Base-by-base conservation (phyloP, 2,113 vertebrate genomes). In the Sinocyclocheilus grahami region DNA sequence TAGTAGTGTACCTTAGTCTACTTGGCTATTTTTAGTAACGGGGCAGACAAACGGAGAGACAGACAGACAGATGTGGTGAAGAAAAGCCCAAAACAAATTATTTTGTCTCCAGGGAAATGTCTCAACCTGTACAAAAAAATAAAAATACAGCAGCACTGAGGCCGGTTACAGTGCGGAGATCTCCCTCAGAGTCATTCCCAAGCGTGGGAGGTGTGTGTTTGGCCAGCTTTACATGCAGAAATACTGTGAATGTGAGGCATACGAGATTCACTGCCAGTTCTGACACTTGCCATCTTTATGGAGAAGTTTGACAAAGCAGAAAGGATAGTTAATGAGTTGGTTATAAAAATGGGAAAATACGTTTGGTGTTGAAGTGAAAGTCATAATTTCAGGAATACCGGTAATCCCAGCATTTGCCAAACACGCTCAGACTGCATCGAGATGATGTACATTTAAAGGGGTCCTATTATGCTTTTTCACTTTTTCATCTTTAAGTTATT, bases 61-160 rank as follows among this genome's bases (percentile, higher is more conserved):
- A 37, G 1, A 18, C 53, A 79, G 63, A 48, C 62, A 89, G 76
- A 37, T 83, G 71, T 60, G 65, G 62, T 75, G 22, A 10, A 58
- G 90, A 84, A 83, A 65, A 39, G 67, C 65, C 84, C 46, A 67
- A 71, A 89, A 92, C 82, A 90, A 90, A 90, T 89, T 16, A 86
- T 88, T 88, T 88, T 83, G 78, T 89, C 90, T 90, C 88, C 39
- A 51, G 60, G 91, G 33, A 1, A 9, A 39, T 84, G 89, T 91
- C 90, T 89, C 78, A 88, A 90, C 88, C 87, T 87, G 87, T 63
- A 5, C 85, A 37, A 18, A 89, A 88, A 91, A 89, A 39, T 27
- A 27, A 27, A 30, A 30, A 30, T 30, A 30, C 30, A 0, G 30
- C 30, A 30, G 30, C 30, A 30, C 30, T 30, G 30, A 30, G 30